Base-by-base conservation (phyloP, 2,113 vertebrate genomes). In the Tetrax tetrax region DNA sequence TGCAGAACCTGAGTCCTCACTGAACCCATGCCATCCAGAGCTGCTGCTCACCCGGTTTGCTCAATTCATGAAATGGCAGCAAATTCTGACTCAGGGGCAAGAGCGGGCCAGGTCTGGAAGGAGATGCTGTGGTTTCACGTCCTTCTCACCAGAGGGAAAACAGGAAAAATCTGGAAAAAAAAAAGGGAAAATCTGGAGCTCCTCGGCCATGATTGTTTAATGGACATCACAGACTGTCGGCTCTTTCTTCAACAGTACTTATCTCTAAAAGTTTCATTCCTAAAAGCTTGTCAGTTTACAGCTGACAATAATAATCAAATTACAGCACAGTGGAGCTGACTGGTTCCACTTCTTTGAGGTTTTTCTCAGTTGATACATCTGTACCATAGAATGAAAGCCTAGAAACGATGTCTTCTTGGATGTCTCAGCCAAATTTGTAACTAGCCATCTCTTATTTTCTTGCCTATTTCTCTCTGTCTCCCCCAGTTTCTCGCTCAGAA, bases 121-220 rank as follows among this genome's bases (percentile, higher is more conserved):
- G 21, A 74, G 6, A 27, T 50, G 10, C 20, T 41, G 28, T 0
- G 2, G 16, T 21, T 59, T 64, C 56, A 17, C 12, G 25, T 68
- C 25, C 16, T 23, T 48, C n/a, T 78, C 75, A 11, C 21, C 10
- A 6, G 0, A 17, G 2, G 16, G 10, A 61, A 66, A 33, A 7
- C 28, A 37, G 47, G 37, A 25, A 43, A 43, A 43, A 43, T 16
- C 41, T 43, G 41, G 41, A 16, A 43, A 43, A 43, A 43, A 43
- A 43, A 15, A 43, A 43, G 41, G 41, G 14, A 43, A 43, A 43
- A 43, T 35, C 60, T 47, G 61, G 57, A 76, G 35, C 29, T 90
- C n/a, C 43, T 13, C 22, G 31, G 41, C 41, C 1, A 0, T 29
- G 35, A 4, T 41, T 45, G 12, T 11, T 71, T 6, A n/a, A 43